phyloP scores from a whole-genome alignment of 2,888 invertebrate species.

The Cryptocheilus praepositus region DNA sequence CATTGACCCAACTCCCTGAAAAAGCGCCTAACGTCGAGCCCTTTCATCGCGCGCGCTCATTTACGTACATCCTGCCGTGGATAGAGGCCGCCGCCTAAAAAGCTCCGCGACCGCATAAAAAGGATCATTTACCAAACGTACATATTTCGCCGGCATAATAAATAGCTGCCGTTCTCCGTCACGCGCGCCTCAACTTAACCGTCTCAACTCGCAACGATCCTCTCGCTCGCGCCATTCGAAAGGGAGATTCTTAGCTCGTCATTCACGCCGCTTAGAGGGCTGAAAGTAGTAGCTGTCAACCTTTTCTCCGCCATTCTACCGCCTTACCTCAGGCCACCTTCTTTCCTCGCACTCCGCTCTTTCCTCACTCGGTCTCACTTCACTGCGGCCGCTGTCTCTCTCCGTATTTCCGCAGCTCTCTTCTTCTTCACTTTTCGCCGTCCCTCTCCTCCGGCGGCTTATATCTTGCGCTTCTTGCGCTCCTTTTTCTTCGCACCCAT shows the following conservation, averaged over 20 bases:
- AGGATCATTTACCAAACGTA: too few relatives aligned
- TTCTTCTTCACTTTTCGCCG: not conserved
- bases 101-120: too few relatives aligned
- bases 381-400: too few relatives aligned
- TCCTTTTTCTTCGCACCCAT: not conserved
- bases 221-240: constrained; percentile 30
- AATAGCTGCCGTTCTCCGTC: not conserved
- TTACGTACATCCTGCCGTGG: too few relatives aligned
- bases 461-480: not conserved
- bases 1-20: too few relatives aligned
- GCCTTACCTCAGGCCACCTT: not conserved
- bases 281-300: constrained; percentile 51
- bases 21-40: too few relatives aligned
- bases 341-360: not conserved
- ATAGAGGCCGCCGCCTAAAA: too few relatives aligned
- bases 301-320: constrained; percentile 41
- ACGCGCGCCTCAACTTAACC: constrained; percentile 6
- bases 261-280: constrained; percentile 52
- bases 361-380: not conserved
- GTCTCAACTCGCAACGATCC: not conserved
- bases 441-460: not conserved
- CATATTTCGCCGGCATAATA: constrained; percentile 6
- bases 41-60: not conserved
- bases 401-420: too few relatives aligned
- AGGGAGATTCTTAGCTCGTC: constrained; percentile 57